Conservation (phyloP, 2,888 invertebrate genomes). For the Eilema depressum region DNA sequence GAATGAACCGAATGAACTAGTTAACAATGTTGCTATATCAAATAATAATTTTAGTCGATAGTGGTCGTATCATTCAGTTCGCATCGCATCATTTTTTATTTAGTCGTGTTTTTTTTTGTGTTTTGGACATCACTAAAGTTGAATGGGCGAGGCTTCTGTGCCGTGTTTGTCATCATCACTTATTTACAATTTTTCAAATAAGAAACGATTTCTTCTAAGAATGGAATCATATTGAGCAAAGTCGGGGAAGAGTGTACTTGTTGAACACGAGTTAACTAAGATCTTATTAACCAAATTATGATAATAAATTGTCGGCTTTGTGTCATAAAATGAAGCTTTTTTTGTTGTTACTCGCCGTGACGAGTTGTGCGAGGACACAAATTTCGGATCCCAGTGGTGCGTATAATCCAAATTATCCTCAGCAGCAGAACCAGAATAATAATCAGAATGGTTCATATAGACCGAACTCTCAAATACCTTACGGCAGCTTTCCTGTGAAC, state of each 20-base stretch:
- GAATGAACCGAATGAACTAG: neutral
- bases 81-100: too few relatives aligned
- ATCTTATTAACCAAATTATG: constrained; percentile 31
- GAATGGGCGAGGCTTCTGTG: constrained; percentile 63
- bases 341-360: constrained; percentile 66
- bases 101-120: too few relatives aligned
- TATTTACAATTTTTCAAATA: constrained; percentile 51
- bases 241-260: constrained; percentile 29
- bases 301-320: constrained; percentile 36
- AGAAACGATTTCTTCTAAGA: constrained; percentile 53
- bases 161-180: constrained; percentile 55
- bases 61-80: too few relatives aligned
- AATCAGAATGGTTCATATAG: constrained; percentile 73
- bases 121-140: constrained; percentile 34
- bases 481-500: constrained; percentile 79
- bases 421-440: constrained; percentile 64
- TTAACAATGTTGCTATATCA: constrained; percentile 2
- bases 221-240: constrained; percentile 44
- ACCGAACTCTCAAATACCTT: constrained; percentile 74
- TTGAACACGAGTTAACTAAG: constrained; percentile 7
- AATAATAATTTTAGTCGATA: too few relatives aligned
- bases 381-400: constrained; percentile 64
- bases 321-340: constrained; percentile 71
- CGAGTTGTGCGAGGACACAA: constrained; percentile 71
- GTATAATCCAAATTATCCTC: constrained; percentile 73